Evolutionary conservation across 2,888 invertebrate species (phyloP).

Genomic region (Microctonus hyperodae): DNA sequence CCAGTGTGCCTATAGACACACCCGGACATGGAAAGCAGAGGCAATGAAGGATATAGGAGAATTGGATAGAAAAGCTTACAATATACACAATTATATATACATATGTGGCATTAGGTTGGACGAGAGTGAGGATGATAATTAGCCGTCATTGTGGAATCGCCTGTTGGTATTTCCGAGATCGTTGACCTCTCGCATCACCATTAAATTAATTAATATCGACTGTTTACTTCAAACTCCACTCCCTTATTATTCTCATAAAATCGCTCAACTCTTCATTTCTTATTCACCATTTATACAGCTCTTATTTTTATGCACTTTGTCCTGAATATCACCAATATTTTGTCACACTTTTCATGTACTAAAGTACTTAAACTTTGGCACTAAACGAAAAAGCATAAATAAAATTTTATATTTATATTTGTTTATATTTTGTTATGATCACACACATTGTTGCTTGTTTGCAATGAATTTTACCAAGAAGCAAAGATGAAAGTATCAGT

Average conservation of each 20-base stretch:
- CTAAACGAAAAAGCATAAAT: too few species aligned
- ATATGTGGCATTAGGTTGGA: not conserved
- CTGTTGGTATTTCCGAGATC: conserved; percentile 35
- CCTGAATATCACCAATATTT: too few species aligned
- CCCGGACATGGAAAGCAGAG: not conserved
- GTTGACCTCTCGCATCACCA: conserved; percentile 43
- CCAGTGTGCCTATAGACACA: not conserved
- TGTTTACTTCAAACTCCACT: conserved; percentile 31
- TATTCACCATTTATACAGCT: too few species aligned
- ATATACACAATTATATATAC: not conserved
- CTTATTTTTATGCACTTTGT: too few species aligned
- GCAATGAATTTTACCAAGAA: not conserved
- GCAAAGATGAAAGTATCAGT: conserved; percentile 36
- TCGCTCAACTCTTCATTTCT: too few species aligned
- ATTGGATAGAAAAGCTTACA: not conserved
- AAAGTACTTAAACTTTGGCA: too few species aligned
- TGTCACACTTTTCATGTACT: too few species aligned
- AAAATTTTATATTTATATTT: too few species aligned
- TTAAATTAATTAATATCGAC: conserved; percentile 50
- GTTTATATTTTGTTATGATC: too few species aligned
- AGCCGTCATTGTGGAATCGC: conserved; percentile 46
- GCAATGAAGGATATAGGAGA: not conserved
- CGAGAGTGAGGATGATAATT: conserved; percentile 40
- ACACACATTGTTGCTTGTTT: not conserved
- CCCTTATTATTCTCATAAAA: not conserved